A percentile compares a stretch with the other conserved stretches of the same genome.
phyloP scores from a whole-genome alignment of 2,888 invertebrate species.

The Prosapia bicincta region DNA sequence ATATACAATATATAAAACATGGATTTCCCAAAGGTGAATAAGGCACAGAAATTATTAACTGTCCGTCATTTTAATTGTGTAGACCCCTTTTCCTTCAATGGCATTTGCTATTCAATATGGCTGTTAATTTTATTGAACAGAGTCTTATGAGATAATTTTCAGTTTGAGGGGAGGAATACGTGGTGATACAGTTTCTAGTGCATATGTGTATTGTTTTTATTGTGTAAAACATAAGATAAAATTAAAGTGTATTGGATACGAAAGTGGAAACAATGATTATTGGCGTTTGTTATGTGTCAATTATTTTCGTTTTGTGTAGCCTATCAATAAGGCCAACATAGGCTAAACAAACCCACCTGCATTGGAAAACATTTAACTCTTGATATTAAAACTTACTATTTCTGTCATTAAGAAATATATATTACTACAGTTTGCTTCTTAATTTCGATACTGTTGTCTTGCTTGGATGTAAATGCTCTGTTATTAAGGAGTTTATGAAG shows the following conservation, averaged over 20 bases:
- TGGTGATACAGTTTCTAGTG: conserved; percentile 10
- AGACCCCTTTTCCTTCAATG: conserved; percentile 34
- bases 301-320: neutral
- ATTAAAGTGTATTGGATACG: neutral
- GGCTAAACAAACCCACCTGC: conserved; percentile 18
- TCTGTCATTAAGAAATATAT: neutral
- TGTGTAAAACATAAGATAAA: neutral
- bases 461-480: neutral
- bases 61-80: conserved; percentile 28
- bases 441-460: neutral
- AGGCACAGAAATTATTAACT: neutral
- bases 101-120: conserved; percentile 35
- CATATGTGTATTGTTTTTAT: conserved; percentile 14
- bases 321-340: conserved; percentile 18
- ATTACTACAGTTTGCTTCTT: neutral
- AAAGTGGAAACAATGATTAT: neutral
- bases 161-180: neutral
- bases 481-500: neutral
- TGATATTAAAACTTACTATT: neutral
- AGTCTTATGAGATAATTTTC: conserved; percentile 10
- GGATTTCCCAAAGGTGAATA: neutral
- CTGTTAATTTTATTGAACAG: conserved; percentile 18
- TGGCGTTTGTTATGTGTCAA: neutral
- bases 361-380: neutral
- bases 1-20: no score